Evolutionary conservation across 2,888 invertebrate genomes (phyloP).

Genomic region (Drosophila kuntzei): DNA sequence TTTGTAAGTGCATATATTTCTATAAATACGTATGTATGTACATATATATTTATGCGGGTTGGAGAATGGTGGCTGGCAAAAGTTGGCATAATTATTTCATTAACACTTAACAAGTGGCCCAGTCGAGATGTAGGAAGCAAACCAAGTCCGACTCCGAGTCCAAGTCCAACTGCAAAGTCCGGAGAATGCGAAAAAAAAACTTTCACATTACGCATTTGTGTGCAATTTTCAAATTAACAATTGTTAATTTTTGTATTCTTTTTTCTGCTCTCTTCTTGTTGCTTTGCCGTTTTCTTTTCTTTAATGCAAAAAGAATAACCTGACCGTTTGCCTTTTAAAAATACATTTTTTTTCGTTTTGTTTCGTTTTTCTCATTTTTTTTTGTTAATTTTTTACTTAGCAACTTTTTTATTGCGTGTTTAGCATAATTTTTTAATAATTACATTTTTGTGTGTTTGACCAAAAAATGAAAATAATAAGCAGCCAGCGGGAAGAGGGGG

Average conservation of each 20-base stretch:
- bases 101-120: constrained; percentile 81
- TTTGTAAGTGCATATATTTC: neutral
- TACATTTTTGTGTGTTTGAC: constrained; percentile 78
- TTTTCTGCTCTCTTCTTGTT: constrained; percentile 1
- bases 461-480: constrained; percentile 68
- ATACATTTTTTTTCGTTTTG: constrained; percentile 53
- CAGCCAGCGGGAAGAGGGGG: constrained; percentile 38
- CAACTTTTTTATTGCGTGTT: constrained; percentile 79
- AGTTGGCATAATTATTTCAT: constrained; percentile 83
- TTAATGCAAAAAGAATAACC: constrained; percentile 51
- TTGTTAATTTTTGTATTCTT: constrained; percentile 75
- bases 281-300: constrained; percentile 41
- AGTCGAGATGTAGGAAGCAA: constrained; percentile 25
- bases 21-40: neutral
- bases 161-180: constrained; percentile 2
- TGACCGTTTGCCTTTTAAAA: constrained; percentile 80
- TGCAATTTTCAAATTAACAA: constrained; percentile 83
- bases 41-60: constrained; percentile 7
- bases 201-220: constrained; percentile 82
- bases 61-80: constrained; percentile 50
- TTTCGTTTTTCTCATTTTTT: constrained; percentile 26
- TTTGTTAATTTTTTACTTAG: constrained; percentile 75
- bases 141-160: constrained; percentile 29
- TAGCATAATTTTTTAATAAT: constrained; percentile 82
- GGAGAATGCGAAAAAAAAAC: constrained; percentile 60